A percentile compares a stretch with the other conserved stretches of the same genome.
Evolutionary conservation across 2,888 invertebrate genomes (phyloP).

Genomic region (Micropterix aruncella): DNA sequence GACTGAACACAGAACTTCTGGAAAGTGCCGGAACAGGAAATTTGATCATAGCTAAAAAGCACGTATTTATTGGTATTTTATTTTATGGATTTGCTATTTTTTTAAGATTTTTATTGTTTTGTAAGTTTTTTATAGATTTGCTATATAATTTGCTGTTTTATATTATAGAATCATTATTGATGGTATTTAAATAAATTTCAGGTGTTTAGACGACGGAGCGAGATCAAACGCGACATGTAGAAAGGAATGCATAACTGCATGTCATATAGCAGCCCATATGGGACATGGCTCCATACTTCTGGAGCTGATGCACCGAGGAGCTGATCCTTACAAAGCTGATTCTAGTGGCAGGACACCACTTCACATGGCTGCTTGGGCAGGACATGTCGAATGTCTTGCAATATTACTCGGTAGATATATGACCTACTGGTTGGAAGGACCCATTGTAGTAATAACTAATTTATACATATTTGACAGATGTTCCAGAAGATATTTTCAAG

Average conservation of each 20-base stretch:
- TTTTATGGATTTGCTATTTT: too few relatives aligned
- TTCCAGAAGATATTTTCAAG: not conserved
- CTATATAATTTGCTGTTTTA: too few relatives aligned
- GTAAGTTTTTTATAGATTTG: too few relatives aligned
- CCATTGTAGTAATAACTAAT: too few relatives aligned
- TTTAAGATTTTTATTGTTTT: too few relatives aligned
- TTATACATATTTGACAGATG: too few relatives aligned
- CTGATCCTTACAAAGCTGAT: conserved; percentile 27
- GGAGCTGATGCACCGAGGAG: conserved; percentile 27
- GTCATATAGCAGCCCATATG: conserved; percentile 29
- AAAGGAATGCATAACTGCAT: conserved; percentile 26
- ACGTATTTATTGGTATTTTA: too few relatives aligned
- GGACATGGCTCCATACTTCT: conserved; percentile 25
- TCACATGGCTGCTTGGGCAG: conserved; percentile 34
- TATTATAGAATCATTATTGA: too few relatives aligned
- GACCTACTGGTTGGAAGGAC: too few relatives aligned
- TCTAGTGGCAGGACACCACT: conserved; percentile 30
- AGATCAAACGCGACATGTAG: conserved; percentile 37
- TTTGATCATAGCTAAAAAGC: too few relatives aligned
- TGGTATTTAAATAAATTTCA: too few relatives aligned
- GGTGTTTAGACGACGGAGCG: conserved; percentile 31
- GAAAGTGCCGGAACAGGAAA: conserved; percentile 27
- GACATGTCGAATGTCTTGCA: conserved; percentile 28
- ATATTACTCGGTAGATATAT: conserved; percentile 22
- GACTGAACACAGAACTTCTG: conserved; percentile 35